Evolutionary conservation across 2,113 vertebrate species (phyloP), one percentile per base, ranked within the genome.

Genomic region (Cyprinodon tularosa): DNA sequence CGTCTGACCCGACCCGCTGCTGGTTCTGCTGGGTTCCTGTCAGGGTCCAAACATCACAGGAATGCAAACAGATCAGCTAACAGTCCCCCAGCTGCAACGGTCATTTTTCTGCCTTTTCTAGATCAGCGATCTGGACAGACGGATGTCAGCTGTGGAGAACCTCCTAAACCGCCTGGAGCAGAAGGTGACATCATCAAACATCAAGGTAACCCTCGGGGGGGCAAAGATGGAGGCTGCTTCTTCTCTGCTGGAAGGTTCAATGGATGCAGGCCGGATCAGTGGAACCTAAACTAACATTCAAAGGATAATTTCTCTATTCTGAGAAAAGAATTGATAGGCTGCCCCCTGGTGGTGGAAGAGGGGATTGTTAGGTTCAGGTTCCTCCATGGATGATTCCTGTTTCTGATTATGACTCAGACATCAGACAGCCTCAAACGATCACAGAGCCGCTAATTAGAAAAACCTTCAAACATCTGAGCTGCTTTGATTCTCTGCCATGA

Each of bases 61-160:
- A 20, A 20, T n/a, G 17, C 50, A 53, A 15, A 62, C 61, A 13
- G 8, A 59, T 59, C 57, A 59, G 29, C 29, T 29, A 15, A 62
- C 61, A 13, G 8, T 73, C 71, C 69, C 70, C 6, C 72, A 78
- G 83, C 71, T 80, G 68, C 79, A 29, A 29, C 29, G 29, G 29
- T 29, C 29, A 29, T 38, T 20, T 72, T 38, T 12, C 3, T 14
- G 12, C 66, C 69, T 74, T 60, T 60, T 67, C 82, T 80, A 96
- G 96, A 95, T 96, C 75, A 86, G 77, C 66, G 95, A 96, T 71
- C 82, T 96, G 68, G 92, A 91, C 82, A 91, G 90, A 72, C 93
- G 90, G 13, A 90, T 95, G 92, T 96, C 93, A 0, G 91, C 89
- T 42, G 90, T 95, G 0, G 95, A 96, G 76, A 81, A 44, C 20